Conservation (phyloP, 2,888 invertebrate species). For the Sylvicola cinctus region DNA sequence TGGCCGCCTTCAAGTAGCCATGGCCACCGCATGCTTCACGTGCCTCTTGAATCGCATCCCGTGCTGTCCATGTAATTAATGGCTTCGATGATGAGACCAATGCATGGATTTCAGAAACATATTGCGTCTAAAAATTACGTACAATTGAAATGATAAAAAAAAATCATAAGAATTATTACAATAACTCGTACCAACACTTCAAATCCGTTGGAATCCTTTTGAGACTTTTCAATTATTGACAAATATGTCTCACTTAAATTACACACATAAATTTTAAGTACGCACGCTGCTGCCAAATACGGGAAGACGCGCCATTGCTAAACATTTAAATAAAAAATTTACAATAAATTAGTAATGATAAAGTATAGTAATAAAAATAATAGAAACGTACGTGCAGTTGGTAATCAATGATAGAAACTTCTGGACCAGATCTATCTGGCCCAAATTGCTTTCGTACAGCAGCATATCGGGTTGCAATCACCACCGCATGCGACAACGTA, state of each 20-base stretch:
- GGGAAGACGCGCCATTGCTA: constrained; percentile 57
- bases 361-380: neutral
- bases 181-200: constrained; percentile 18
- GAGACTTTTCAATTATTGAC: constrained; percentile 43
- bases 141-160: neutral
- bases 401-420: constrained; percentile 61
- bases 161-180: neutral
- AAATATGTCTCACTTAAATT: constrained; percentile 44
- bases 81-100: constrained; percentile 42
- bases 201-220: constrained; percentile 23
- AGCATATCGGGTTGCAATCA: constrained; percentile 61
- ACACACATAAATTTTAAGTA: constrained; percentile 38
- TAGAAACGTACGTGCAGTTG: constrained; percentile 40
- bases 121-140: constrained; percentile 15
- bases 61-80: constrained; percentile 50
- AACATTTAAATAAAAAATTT: constrained; percentile 8
- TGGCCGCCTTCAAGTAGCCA: constrained; percentile 40
- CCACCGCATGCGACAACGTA: constrained; percentile 37
- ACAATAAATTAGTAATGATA: constrained; percentile 3
- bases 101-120: constrained; percentile 40
- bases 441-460: constrained; percentile 61
- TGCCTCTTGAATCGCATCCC: constrained; percentile 62
- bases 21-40: constrained; percentile 76
- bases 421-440: constrained; percentile 34
- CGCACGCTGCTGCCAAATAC: constrained; percentile 41